Conservation (phyloP, 2,797 vertebrate species). For the Spondyliosoma cantharus region DNA sequence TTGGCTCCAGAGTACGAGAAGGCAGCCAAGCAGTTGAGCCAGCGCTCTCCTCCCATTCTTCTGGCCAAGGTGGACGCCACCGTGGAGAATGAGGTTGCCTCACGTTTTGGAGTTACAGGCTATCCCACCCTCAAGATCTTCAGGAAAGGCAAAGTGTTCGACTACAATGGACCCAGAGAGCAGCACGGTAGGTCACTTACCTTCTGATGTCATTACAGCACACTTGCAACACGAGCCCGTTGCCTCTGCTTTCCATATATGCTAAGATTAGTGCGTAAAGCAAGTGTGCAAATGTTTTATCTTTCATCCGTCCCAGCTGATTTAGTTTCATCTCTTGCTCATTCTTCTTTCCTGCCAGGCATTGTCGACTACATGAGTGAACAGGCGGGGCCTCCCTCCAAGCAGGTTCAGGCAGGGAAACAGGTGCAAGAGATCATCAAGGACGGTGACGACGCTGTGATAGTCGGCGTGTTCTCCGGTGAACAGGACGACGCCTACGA, state of each 20-base stretch:
- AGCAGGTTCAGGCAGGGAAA: conserved; percentile 89
- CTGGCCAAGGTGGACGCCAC: conserved; percentile 95
- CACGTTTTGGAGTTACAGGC: conserved; percentile 89
- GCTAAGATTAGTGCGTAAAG: neutral
- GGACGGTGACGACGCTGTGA: conserved; percentile 92
- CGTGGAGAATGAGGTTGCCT: conserved; percentile 87
- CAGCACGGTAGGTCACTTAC: conserved; percentile 84
- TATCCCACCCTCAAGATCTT: conserved; percentile 98
- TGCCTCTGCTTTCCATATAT: neutral
- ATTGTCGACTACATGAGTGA: conserved; percentile 96
- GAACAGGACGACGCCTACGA: conserved; percentile 88
- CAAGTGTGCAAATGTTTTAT: neutral
- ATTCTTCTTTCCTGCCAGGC: conserved; percentile 79
- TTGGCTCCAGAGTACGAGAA: conserved; percentile 97
- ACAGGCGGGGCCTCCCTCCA: conserved; percentile 94
- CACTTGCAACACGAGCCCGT: neutral
- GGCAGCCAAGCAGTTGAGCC: conserved; percentile 91
- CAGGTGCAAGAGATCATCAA: conserved; percentile 94
- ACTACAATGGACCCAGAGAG: conserved; percentile 96
- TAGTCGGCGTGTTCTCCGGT: conserved; percentile 90
- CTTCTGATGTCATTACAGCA: no score
- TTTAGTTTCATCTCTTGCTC: neutral
- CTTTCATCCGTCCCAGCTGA: neutral
- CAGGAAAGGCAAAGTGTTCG: conserved; percentile 93
- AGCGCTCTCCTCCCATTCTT: conserved; percentile 88